Conservation (phyloP, 1,140 invertebrate species). For the Mizuhopecten yessoensis region DNA sequence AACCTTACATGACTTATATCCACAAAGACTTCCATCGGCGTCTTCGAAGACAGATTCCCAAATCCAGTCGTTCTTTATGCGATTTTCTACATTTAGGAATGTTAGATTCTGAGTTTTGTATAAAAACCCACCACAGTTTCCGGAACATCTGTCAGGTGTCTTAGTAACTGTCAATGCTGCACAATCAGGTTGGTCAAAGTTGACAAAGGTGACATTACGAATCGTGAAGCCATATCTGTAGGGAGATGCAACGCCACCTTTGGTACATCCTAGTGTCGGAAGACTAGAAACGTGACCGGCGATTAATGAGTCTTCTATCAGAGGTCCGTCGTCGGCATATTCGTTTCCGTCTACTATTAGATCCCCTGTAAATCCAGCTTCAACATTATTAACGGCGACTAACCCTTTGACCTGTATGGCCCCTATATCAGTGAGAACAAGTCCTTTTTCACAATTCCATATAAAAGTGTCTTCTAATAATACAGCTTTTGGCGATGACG, state of each 20-base stretch:
- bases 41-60: conserved; percentile 73
- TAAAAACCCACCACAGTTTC: conserved; percentile 71
- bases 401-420: conserved; percentile 76
- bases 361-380: conserved; percentile 71
- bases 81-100: conserved; percentile 68
- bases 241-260: conserved; percentile 63
- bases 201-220: conserved; percentile 64
- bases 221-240: conserved; percentile 64
- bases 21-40: conserved; percentile 70
- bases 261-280: conserved; percentile 55
- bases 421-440: conserved; percentile 72
- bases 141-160: conserved; percentile 70
- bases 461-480: conserved; percentile 62
- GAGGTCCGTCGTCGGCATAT: conserved; percentile 56
- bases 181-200: conserved; percentile 53
- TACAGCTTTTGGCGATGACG: conserved; percentile 16
- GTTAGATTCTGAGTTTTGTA: conserved; percentile 53
- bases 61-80: conserved; percentile 69
- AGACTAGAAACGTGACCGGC: conserved; percentile 46
- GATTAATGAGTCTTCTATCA: conserved; percentile 61
- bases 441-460: conserved; percentile 77
- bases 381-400: conserved; percentile 72
- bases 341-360: conserved; percentile 16
- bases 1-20: conserved; percentile 53
- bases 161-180: conserved; percentile 66